Conservation (phyloP, 2,888 invertebrate species). For the Epirrhoe tristata region DNA sequence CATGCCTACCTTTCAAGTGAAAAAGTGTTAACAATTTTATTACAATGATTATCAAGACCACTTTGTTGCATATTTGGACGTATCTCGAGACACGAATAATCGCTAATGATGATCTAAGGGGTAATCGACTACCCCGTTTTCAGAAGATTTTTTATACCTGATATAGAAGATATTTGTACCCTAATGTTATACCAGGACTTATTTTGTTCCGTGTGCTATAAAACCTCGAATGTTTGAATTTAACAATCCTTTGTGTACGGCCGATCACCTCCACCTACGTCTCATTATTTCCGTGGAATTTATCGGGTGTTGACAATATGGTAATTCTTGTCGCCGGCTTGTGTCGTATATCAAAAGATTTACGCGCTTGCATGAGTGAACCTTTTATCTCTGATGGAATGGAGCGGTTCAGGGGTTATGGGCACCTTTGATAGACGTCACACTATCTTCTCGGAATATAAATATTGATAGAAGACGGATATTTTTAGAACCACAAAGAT, state of each 20-base stretch:
- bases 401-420: not conserved
- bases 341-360: slow-evolving; percentile 51
- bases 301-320: slow-evolving; percentile 44
- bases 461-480: not conserved
- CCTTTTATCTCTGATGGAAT: slow-evolving; percentile 14
- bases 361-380: slow-evolving; percentile 38
- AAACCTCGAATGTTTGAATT: not conserved
- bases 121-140: too few relatives aligned
- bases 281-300: slow-evolving; percentile 36
- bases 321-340: slow-evolving; percentile 38
- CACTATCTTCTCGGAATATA: not conserved
- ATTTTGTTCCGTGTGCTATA: not conserved
- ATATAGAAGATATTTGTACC: not conserved
- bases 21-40: too few relatives aligned
- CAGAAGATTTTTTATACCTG: too few relatives aligned
- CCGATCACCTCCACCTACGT: slow-evolving; percentile 25
- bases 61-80: too few relatives aligned
- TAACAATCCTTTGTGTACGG: slow-evolving; percentile 3
- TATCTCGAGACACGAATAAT: too few relatives aligned
- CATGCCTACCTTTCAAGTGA: too few relatives aligned
- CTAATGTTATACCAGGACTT: not conserved
- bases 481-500: too few relatives aligned
- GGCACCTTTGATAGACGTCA: not conserved
- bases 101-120: too few relatives aligned
- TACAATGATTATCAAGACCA: too few relatives aligned